Evolutionary conservation across 2,888 invertebrate genomes (phyloP).

Genomic region (Hirtodrosophila cameraria): DNA sequence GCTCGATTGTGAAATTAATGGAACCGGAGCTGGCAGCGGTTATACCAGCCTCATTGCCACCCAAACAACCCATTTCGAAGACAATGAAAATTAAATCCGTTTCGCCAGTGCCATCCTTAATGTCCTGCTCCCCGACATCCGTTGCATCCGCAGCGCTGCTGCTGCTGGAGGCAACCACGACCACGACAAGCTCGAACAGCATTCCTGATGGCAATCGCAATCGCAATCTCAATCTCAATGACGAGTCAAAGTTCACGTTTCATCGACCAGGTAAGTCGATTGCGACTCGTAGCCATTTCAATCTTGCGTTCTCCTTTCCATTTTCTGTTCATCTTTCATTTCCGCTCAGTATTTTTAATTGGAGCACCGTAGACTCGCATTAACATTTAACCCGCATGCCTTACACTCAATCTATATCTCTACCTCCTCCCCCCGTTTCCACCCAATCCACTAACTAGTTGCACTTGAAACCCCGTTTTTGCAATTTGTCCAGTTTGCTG

Average conservation of each 20-base stretch:
- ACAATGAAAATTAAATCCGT: conserved; percentile 51
- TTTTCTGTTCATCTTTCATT: conserved; percentile 40
- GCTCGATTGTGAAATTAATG: conserved; percentile 79
- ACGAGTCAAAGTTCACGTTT: conserved; percentile 74
- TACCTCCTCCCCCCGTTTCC: too few relatives aligned
- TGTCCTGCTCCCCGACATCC: conserved; percentile 59
- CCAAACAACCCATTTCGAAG: conserved; percentile 39
- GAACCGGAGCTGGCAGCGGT: conserved; percentile 60
- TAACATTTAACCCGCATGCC: conserved; percentile 58
- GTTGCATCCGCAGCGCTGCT: conserved; percentile 63
- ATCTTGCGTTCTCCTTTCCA: conserved; percentile 28
- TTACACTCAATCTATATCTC: not conserved
- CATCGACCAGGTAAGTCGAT: conserved; percentile 74
- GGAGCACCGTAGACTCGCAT: conserved; percentile 42
- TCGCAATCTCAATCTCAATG: conserved; percentile 80
- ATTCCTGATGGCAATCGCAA: conserved; percentile 65
- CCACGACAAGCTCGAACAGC: conserved; percentile 61
- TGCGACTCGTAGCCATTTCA: conserved; percentile 26
- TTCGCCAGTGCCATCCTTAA: conserved; percentile 20
- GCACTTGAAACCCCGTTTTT: conserved; percentile 32
- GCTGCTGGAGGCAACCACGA: conserved; percentile 41
- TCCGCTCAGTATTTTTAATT: conserved; percentile 66
- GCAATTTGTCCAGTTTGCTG: conserved; percentile 27
- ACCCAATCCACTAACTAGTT: conserved; percentile 34
- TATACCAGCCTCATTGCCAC: conserved; percentile 41